Evolutionary conservation across 2,888 invertebrate genomes (phyloP).

Genomic region (Lithophane ornitopus): DNA sequence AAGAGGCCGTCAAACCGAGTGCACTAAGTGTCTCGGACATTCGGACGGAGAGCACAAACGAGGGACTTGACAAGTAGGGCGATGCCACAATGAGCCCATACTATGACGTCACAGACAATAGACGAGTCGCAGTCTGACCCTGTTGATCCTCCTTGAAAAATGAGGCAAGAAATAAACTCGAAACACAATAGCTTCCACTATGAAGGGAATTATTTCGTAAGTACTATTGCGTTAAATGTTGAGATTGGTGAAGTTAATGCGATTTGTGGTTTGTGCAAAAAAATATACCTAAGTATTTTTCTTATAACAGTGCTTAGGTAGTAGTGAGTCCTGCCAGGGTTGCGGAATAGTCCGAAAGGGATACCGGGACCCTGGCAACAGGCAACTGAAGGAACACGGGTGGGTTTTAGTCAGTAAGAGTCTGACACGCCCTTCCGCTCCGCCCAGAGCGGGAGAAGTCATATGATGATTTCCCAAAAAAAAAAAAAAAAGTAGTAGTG

Average conservation of each 20-base stretch:
- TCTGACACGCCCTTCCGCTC: too few relatives aligned
- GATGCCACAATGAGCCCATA: conserved; percentile 58
- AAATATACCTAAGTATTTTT: conserved; percentile 25
- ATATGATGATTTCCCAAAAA: too few relatives aligned
- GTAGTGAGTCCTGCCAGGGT: too few relatives aligned
- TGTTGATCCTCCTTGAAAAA: conserved; percentile 67
- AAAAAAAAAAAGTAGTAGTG: too few relatives aligned
- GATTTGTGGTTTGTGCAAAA: conserved; percentile 49
- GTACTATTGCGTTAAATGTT: conserved; percentile 58
- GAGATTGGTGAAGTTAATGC: conserved; percentile 56
- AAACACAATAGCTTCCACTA: conserved; percentile 62
- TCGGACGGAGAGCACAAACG: conserved; percentile 50
- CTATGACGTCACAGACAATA: conserved; percentile 62
- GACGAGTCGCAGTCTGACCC: conserved; percentile 53
- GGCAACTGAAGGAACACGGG: too few relatives aligned
- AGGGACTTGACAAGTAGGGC: conserved; percentile 56
- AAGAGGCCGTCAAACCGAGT: conserved; percentile 65
- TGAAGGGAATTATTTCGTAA: conserved; percentile 60
- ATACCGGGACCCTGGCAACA: too few relatives aligned
- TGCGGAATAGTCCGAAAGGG: too few relatives aligned
- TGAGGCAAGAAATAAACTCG: conserved; percentile 62
- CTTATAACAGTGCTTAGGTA: conserved; percentile 18
- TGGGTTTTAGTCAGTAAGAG: too few relatives aligned
- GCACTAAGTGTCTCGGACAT: conserved; percentile 66
- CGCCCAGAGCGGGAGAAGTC: too few relatives aligned